A percentile compares a stretch with the other conserved stretches of the same genome.
Evolutionary conservation across 92 coral and sea anemone genomes (phyloP).

Genomic region (Palythoa grandis): DNA sequence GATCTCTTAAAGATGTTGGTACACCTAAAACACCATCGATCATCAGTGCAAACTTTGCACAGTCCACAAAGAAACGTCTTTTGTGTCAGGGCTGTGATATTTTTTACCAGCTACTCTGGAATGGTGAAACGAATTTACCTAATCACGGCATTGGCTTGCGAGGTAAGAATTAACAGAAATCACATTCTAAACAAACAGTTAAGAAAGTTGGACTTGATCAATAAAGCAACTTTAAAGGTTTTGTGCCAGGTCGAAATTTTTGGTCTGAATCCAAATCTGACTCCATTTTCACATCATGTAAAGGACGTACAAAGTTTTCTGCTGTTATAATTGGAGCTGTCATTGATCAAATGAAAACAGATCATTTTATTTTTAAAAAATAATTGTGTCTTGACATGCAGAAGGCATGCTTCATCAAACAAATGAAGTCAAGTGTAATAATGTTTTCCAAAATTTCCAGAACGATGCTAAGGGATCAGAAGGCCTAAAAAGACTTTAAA

Average conservation of each 20-base stretch:
- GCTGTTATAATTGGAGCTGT: no score
- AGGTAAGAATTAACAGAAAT: neutral
- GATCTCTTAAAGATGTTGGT: conserved; percentile 84
- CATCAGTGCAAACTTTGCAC: conserved; percentile 78
- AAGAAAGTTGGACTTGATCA: neutral
- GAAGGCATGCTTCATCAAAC: no score
- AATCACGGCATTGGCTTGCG: neutral
- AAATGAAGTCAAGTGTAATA: no score
- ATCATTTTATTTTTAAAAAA: neutral
- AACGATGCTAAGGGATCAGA: no score
- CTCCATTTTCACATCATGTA: no score
- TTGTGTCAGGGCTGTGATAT: conserved; percentile 77
- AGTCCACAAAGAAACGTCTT: conserved; percentile 63
- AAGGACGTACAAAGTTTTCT: no score
- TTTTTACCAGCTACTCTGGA: conserved; percentile 55
- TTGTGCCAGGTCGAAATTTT: neutral
- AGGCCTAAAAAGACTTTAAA: no score
- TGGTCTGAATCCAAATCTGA: no score
- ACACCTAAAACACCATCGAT: conserved; percentile 88
- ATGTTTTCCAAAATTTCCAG: no score
- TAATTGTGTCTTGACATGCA: neutral
- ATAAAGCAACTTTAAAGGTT: neutral
- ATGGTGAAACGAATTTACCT: conserved; percentile 30
- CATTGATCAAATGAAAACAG: neutral
- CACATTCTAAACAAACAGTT: neutral